Evolutionary conservation across 2,797 vertebrate genomes (phyloP), one percentile per base, ranked within the genome.

Genomic region (Labroides dimidiatus): DNA sequence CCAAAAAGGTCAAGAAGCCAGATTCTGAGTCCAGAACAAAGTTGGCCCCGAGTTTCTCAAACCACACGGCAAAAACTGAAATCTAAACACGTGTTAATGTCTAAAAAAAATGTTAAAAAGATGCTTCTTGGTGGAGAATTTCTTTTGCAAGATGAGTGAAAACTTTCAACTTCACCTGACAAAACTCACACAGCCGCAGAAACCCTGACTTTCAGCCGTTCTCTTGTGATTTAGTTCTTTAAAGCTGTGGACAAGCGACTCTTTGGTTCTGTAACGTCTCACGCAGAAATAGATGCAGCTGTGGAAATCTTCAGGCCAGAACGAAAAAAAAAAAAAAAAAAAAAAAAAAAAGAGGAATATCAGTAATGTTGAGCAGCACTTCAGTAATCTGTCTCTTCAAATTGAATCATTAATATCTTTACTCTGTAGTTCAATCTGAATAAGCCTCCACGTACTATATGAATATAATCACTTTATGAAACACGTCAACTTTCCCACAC

Each of bases 391-490:
- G 75, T 77, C 70, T 67, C 58, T 57, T 81, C 51, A 69, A 78
- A 84, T 84, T 81, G 81, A 88, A 79, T 81, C 75, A 78, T 81
- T 85, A 78, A 86, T 85, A 83, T 80, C 79, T 88, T 83, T 83
- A 87, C 73, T 88, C 87, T 80, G 72, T 74, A 78, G 37, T 63
- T 88, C 80, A 78, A 72, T 77, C 47, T 74, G 55, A 74, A 79
- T 62, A 85, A 50, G 57, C 76, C 64, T 84, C 64, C 81, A 81
- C 68, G 67, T 81, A 82, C 68, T 73, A 80, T 84, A 65, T 80
- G 77, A 89, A 90, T 89, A 91, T 77, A 90, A 84, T 89, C 84
- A 91, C 87, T 64, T 87, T 84, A 83, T 77, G 59, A 77, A 88
- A 89, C 76, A 82, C 68, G 64, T 78, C 75, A 78, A 72, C 20